A percentile compares a stretch with the other conserved stretches of the same genome.
Conservation (phyloP, 2,888 invertebrate species). For the Cordilura impudica region DNA sequence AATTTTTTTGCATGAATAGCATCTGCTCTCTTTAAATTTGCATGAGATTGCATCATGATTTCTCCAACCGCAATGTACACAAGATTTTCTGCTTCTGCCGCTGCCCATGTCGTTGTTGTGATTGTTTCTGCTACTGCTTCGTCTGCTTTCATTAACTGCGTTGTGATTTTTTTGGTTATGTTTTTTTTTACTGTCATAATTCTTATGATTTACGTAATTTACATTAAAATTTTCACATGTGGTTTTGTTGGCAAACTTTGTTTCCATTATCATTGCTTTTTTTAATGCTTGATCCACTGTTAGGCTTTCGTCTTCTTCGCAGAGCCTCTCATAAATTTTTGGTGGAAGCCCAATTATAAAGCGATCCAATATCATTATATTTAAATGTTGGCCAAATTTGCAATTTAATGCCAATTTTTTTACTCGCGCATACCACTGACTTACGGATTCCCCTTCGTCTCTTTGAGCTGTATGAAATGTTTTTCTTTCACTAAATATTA, state of each 20-base stretch:
- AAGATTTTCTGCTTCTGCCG: neutral
- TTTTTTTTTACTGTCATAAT: neutral
- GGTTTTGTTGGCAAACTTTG: slow-evolving; percentile 5
- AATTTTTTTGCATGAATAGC: slow-evolving; percentile 16
- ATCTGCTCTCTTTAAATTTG: slow-evolving; percentile 28
- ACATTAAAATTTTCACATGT: slow-evolving; percentile 4
- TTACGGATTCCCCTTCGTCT: neutral
- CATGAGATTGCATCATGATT: slow-evolving; percentile 9
- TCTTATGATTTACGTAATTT: slow-evolving; percentile 20
- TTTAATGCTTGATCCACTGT: neutral
- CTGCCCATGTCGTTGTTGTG: too few relatives aligned
- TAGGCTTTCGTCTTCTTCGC: slow-evolving; percentile 16
- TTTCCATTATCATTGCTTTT: slow-evolving; percentile 38
- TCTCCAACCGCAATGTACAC: slow-evolving; percentile 15
- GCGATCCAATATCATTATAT: slow-evolving; percentile 4
- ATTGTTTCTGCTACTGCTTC: neutral
- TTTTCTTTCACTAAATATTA: too few relatives aligned
- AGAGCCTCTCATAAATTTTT: slow-evolving; percentile 23
- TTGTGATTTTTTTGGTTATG: neutral
- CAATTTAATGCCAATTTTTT: too few relatives aligned
- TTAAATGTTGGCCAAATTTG: slow-evolving; percentile 9
- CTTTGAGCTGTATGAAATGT: neutral
- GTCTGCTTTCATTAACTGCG: neutral
- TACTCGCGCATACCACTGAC: slow-evolving; percentile 2
- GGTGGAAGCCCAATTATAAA: slow-evolving; percentile 18